Base-by-base conservation (phyloP, 92 coral and sea anemone genomes). In the Zoanthus sansibaricus region DNA sequence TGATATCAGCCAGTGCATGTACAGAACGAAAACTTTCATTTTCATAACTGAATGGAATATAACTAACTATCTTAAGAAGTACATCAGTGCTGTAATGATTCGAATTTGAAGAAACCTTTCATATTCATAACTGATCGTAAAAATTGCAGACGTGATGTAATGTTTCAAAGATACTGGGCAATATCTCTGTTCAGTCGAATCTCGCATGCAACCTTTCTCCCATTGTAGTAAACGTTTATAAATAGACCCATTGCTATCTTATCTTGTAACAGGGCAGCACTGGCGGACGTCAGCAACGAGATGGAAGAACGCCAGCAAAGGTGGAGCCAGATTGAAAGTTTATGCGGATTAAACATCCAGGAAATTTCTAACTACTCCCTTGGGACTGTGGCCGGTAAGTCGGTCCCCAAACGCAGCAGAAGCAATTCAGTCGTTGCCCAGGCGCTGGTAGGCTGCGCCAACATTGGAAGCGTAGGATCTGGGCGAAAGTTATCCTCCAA, bases 211-310 rank as follows among this genome's bases (percentile, higher is more conserved):
- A 7, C 55, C 55, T 49, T 1, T 11, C 12, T 49, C 55, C 55
- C 55, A 1, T 2, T 11, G 55, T 49, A 11, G 55, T 49, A 49
- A 49, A 49, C 9, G 7, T 49, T 49, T 7, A 49, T 49, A 25
- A 25, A 25, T 25, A 7, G 55, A 49, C 1, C 9, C 55, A 49
- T 49, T 49, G 12, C 4, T 49, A 9, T 7, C 55, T 58, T 58
- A 1, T 1, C n/a, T 58, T 58, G 16, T 58, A 58, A 58, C 66
- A 96, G 98, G 77, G 84, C 99, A 15, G 91, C 98, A 9, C 87
- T 96, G 82, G 99, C 99, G 46, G 99, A 96, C 76, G 99, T 97
- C 20, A 95, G 97, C 21, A 97, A 95, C 87, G 99, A 97, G 49
- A 91, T 97, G 64, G 97, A 97, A 72, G 99, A 97, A 75, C 94